A percentile compares a stretch with the other conserved stretches of the same genome.
Conservation (phyloP, 2,113 vertebrate species). For the Meleagris gallopavo region DNA sequence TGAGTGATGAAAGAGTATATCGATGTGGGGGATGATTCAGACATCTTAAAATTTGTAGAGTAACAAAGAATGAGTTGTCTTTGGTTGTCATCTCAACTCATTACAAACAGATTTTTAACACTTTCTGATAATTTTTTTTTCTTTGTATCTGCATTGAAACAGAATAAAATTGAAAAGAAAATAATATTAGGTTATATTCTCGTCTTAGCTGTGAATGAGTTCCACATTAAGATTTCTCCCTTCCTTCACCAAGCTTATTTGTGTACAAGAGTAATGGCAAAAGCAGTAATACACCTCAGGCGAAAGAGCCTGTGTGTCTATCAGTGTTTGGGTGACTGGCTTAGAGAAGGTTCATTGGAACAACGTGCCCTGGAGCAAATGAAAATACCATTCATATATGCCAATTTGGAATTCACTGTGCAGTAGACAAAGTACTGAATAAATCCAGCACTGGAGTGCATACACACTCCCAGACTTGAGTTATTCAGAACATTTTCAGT, state of each 20-base stretch:
- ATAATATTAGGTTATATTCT: background rate
- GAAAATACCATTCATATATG: background rate
- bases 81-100: conserved; percentile 21
- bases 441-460: conserved; percentile 12
- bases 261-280: background rate
- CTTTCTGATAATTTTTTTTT: background rate
- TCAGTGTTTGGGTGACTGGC: conserved; percentile 19
- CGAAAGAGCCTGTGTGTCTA: conserved; percentile 28
- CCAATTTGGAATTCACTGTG: background rate
- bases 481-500: background rate
- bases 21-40: conserved; percentile 1
- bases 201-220: background rate
- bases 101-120: conserved; percentile 24
- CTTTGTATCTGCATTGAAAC: background rate
- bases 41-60: background rate
- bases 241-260: conserved; percentile 2
- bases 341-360: conserved; percentile 47
- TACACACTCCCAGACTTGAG: background rate
- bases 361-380: conserved; percentile 21
- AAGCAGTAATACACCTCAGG: conserved; percentile 20
- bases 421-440: background rate
- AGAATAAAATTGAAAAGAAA: background rate
- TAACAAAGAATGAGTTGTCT: background rate
- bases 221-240: background rate
- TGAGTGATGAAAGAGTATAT: conserved; percentile 10